These are phyloP conservation scores for Eubasilissa splendida DNA, from an alignment of 2,888 invertebrate species.

Conservation along the genomic window DNA sequence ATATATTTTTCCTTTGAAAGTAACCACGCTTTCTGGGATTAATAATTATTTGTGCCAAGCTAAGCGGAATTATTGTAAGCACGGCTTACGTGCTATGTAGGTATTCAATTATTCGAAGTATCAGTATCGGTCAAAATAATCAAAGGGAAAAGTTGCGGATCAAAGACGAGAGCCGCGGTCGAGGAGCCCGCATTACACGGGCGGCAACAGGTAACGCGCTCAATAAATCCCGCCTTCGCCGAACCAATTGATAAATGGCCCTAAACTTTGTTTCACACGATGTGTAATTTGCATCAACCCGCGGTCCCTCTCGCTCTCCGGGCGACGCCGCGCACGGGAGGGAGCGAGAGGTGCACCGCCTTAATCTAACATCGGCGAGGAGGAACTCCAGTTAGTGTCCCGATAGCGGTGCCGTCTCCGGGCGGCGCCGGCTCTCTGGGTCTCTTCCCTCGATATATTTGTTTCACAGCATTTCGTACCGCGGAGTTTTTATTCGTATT, in stretches of 20 bases:
- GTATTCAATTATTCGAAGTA: too few relatives aligned
- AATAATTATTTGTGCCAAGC: too few relatives aligned
- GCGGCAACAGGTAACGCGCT: constrained; percentile 43
- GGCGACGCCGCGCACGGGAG: constrained; percentile 9
- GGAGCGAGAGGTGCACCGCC: constrained; percentile 12
- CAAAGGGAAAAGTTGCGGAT: too few relatives aligned
- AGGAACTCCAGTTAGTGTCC: constrained; percentile 10
- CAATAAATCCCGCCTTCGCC: constrained; percentile 47
- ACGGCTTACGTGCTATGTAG: too few relatives aligned
- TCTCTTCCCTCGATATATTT: constrained; percentile 19
- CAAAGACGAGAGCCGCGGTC: too few relatives aligned
- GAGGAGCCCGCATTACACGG: constrained; percentile 22
- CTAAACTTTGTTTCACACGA: constrained; percentile 54
- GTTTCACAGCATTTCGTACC: constrained; percentile 9
- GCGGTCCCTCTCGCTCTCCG: constrained; percentile 10
- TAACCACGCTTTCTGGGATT: too few relatives aligned
- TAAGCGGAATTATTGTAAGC: too few relatives aligned
- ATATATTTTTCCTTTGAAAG: too few relatives aligned
- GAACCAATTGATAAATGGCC: constrained; percentile 50
- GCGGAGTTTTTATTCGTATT: constrained; percentile 20
- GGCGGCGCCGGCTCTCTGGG: constrained; percentile 13
- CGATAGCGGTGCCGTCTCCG: constrained; percentile 12
- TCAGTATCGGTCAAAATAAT: too few relatives aligned
- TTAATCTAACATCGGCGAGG: constrained; percentile 38
- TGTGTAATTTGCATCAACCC: constrained; percentile 54